Conservation (phyloP, 2,113 vertebrate genomes). For the Pica pica region DNA sequence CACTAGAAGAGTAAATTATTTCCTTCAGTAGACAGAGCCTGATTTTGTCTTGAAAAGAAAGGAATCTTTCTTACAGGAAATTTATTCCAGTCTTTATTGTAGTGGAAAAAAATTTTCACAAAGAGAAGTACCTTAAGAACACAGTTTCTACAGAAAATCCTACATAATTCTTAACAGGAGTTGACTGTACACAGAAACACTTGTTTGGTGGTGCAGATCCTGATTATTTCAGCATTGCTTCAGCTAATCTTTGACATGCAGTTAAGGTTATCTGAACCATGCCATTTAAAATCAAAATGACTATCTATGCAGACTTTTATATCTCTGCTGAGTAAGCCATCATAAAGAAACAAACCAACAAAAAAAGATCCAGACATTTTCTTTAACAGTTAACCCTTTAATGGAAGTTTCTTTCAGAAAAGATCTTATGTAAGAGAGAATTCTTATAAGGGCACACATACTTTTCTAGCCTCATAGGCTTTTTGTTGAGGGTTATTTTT, state of each 20-base stretch:
- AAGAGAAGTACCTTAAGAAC: not conserved
- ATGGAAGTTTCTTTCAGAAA: not conserved
- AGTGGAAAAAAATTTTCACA: not conserved
- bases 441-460: not conserved
- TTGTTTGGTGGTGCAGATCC: not conserved
- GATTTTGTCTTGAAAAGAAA: not conserved
- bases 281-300: not conserved
- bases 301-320: not conserved
- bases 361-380: not conserved
- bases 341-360: not conserved
- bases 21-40: not conserved
- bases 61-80: not conserved
- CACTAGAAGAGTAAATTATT: not conserved
- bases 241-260: not conserved
- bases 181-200: not conserved
- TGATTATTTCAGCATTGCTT: not conserved
- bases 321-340: not conserved
- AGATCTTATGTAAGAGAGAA: not conserved
- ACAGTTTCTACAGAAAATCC: not conserved
- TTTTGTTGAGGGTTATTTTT: not conserved
- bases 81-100: not conserved
- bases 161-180: not conserved
- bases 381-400: not conserved
- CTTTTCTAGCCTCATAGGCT: not conserved
- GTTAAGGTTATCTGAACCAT: not conserved